These are phyloP conservation scores for Pangasius djambal DNA, from an alignment of 2,797 vertebrate species.

Conservation along the genomic window DNA sequence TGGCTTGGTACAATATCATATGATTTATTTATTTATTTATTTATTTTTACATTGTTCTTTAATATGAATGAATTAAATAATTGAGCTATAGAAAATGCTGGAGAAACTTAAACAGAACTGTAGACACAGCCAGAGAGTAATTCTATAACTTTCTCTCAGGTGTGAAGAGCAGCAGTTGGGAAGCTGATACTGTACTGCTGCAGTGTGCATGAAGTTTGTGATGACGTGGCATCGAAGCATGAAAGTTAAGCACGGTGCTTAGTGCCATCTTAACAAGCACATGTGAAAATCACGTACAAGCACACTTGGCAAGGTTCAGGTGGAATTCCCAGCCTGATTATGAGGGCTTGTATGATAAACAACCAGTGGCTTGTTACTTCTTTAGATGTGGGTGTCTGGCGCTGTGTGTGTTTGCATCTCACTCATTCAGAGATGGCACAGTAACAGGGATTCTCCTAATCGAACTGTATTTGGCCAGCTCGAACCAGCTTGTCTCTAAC, in stretches of 20 bases:
- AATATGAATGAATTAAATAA: slow-evolving; percentile 7
- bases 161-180: slow-evolving; percentile 28
- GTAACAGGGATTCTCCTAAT: slow-evolving; percentile 12
- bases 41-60: neutral
- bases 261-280: slow-evolving; percentile 36
- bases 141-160: slow-evolving; percentile 14
- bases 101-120: neutral
- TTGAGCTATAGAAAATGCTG: slow-evolving; percentile 9
- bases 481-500: slow-evolving; percentile 15
- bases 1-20: neutral
- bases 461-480: neutral
- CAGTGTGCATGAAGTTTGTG: slow-evolving; percentile 64
- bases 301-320: slow-evolving; percentile 9
- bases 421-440: neutral
- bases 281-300: slow-evolving; percentile 43
- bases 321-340: slow-evolving; percentile 23
- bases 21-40: too few species aligned
- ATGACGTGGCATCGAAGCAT: slow-evolving; percentile 68
- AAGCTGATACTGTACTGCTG: slow-evolving; percentile 15
- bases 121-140: neutral
- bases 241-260: slow-evolving; percentile 61
- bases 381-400: neutral
- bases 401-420: neutral
- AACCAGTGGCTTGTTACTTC: neutral
- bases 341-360: slow-evolving; percentile 9